phyloP scores from a whole-genome alignment of 2,888 invertebrate genomes.

The Calameuta idolon region DNA sequence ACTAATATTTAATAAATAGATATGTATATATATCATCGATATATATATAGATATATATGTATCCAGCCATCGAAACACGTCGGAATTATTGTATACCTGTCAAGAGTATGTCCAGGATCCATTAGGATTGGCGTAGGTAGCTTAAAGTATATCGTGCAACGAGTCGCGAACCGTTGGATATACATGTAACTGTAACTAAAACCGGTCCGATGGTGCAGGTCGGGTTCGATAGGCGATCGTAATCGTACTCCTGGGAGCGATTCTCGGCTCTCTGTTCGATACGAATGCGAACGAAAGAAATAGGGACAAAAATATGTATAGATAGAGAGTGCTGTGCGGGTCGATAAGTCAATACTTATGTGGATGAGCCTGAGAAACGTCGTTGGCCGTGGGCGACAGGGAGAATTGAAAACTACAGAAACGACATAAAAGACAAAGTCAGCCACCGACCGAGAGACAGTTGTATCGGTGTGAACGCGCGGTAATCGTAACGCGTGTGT shows the following conservation, averaged over 20 bases:
- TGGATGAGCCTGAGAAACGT: neutral
- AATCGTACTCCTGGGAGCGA: neutral
- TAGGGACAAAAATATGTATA: neutral
- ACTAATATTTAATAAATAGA: slow-evolving; percentile 51
- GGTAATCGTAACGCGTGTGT: neutral
- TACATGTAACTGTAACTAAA: neutral
- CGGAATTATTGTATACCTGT: neutral
- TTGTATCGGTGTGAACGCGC: neutral
- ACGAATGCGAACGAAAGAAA: neutral
- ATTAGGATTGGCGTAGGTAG: neutral
- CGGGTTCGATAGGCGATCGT: neutral
- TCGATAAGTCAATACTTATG: neutral
- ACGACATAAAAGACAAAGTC: neutral
- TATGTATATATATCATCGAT: slow-evolving; percentile 1
- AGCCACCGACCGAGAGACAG: neutral
- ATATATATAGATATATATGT: slow-evolving; percentile 1
- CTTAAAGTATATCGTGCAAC: neutral
- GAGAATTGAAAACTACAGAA: neutral
- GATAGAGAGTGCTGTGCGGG: neutral
- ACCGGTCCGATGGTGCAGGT: neutral
- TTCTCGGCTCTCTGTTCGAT: neutral
- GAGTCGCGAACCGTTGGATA: neutral
- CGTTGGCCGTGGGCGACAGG: neutral
- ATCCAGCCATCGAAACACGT: slow-evolving; percentile 10
- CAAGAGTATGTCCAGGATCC: neutral